Evolutionary conservation across 2,113 vertebrate genomes (phyloP).

Genomic region (Riparia riparia): DNA sequence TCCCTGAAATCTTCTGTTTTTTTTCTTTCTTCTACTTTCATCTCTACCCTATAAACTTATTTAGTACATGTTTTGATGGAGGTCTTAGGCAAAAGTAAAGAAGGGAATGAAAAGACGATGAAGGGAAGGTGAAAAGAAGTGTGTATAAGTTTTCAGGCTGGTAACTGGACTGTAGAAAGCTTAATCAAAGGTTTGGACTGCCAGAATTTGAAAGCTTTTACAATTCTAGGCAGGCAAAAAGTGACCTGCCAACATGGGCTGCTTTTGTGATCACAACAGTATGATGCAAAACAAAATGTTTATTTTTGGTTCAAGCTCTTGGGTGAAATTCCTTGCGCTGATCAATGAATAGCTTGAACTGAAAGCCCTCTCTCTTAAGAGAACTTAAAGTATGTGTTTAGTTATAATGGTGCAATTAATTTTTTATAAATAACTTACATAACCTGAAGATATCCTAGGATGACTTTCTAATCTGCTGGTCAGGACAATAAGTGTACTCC

Average conservation of each 20-base stretch:
- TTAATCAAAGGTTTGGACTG: neutral
- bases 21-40: neutral
- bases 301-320: neutral
- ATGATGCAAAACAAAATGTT: neutral
- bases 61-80: neutral
- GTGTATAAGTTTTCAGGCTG: neutral
- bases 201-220: neutral
- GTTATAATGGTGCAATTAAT: neutral
- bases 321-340: neutral
- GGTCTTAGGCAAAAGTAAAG: neutral
- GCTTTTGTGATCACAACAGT: neutral
- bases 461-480: neutral
- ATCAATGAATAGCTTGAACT: neutral
- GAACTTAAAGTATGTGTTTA: neutral
- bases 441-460: neutral
- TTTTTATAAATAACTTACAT: conserved; percentile 13
- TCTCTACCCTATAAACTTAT: neutral
- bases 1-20: neutral
- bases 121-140: neutral
- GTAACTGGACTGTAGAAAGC: neutral
- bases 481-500: neutral
- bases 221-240: neutral
- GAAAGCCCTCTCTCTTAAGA: neutral
- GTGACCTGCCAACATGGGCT: neutral
- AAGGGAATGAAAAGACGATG: neutral